Conservation (phyloP, 2,113 vertebrate genomes). For the Muntiacus reevesi region DNA sequence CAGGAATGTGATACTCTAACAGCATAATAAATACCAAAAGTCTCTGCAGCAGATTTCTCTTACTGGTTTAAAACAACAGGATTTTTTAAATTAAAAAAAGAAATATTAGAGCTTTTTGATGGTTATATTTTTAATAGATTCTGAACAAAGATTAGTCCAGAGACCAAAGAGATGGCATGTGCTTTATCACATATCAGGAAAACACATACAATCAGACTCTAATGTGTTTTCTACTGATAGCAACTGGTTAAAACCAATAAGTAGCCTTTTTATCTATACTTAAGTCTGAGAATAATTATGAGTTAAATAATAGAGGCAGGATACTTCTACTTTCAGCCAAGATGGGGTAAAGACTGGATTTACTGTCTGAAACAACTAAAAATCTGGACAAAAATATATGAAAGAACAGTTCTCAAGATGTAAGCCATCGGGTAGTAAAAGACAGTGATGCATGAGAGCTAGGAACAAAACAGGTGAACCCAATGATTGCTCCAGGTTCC, state of each 20-base stretch:
- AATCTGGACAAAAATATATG: background rate
- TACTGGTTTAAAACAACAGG: background rate
- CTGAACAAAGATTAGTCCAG: background rate
- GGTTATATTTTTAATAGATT: background rate
- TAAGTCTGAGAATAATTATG: background rate
- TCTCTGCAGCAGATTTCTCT: background rate
- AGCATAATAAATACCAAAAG: background rate
- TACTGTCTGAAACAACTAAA: background rate
- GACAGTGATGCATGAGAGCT: background rate
- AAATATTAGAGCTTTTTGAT: background rate
- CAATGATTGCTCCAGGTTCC: background rate
- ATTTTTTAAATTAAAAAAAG: background rate
- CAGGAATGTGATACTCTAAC: background rate
- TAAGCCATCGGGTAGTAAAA: too few species aligned
- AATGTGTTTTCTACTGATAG: background rate
- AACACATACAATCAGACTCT: background rate
- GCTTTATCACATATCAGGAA: background rate
- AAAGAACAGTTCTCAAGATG: background rate
- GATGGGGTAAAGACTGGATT: background rate
- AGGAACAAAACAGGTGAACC: background rate
- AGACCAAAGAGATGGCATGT: background rate
- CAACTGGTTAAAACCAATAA: background rate
- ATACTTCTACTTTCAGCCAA: background rate
- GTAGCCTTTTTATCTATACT: background rate
- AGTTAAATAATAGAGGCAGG: background rate